Base-by-base conservation (phyloP, 2,797 vertebrate species). In the Margarornis squamiger region DNA sequence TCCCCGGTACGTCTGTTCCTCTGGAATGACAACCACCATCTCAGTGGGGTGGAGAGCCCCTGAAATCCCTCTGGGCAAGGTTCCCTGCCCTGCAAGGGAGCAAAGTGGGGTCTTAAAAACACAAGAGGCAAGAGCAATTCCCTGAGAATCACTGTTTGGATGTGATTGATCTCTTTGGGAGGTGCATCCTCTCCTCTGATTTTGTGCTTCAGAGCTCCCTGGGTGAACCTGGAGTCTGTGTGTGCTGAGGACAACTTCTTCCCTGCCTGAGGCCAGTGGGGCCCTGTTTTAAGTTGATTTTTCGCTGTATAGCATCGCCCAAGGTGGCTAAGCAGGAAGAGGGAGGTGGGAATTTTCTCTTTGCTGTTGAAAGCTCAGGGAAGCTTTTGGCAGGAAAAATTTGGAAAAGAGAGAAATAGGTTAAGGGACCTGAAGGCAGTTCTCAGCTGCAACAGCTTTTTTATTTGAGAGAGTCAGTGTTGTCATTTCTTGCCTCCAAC, bases 1-100 rank as follows among this genome's bases (percentile, higher is more conserved):
- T 86, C 41, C 55, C 38, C 2, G 23, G 29, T 62, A 46, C 0
- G 7, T 46, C 65, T 86, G 46, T 54, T 80, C 85, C 92, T 79
- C 32, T 66, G 67, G 84, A 88, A 92, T 91, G 96, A 93, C 59
- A 92, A 65, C 76, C 90, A 78, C 68, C 29, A 5, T 52, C 9
- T 3, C 38, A 5, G 75, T 41, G 73, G 86, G 91, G 52, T 27
- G 3, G 36, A 1, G n/a, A 63, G 66, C 27, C 43, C 14, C 14
- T 2, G 1, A 43, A 30, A 55, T 41, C 74, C 84, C 73, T 71
- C 85, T 29, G 22, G 65, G 92, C 78, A 85, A 78, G 61, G 57
- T 85, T 51, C 29, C 22, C 46, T 82, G 70, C 68, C 29, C 70
- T n/a, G 7, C 8, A 8, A 51, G 46, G 54, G 49, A 81, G 57